phyloP scores from a whole-genome alignment of 2,888 invertebrate species.

The Arrhopalites spinosus region DNA sequence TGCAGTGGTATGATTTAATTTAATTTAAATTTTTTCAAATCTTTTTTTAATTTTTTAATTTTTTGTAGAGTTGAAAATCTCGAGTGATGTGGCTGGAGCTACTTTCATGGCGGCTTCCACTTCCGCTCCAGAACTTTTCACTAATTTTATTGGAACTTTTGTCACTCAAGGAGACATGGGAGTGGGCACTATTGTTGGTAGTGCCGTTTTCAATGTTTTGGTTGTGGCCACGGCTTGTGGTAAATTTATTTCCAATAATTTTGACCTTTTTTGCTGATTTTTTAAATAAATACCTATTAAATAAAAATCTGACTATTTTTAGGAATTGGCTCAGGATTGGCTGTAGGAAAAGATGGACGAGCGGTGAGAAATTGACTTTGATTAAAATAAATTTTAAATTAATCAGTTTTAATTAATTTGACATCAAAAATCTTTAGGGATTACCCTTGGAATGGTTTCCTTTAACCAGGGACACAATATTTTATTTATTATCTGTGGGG shows the following conservation, averaged over 20 bases:
- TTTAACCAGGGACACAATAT: constrained; percentile 76
- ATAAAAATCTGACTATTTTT: too few species aligned
- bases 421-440: constrained; percentile 58
- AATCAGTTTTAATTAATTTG: too few species aligned
- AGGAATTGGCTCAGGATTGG: constrained; percentile 53
- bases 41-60: not conserved
- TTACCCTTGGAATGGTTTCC: constrained; percentile 80
- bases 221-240: constrained; percentile 57
- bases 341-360: constrained; percentile 39
- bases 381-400: too few species aligned
- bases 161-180: constrained; percentile 63
- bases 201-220: constrained; percentile 59
- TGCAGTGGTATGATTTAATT: constrained; percentile 64
- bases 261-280: too few species aligned
- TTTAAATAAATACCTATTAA: too few species aligned
- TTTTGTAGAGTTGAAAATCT: constrained; percentile 72
- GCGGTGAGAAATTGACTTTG: constrained; percentile 33
- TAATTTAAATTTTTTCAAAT: not conserved
- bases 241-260: too few species aligned
- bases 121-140: constrained; percentile 83
- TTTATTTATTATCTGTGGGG: constrained; percentile 75
- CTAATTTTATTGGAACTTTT: constrained; percentile 84
- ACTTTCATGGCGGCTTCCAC: constrained; percentile 94
- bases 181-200: constrained; percentile 51
- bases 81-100: constrained; percentile 88